Percentiles rank a stretch among this genome's conserved stretches.
Conservation (phyloP, 2,113 vertebrate species). For the Tragelaphus buxtoni region DNA sequence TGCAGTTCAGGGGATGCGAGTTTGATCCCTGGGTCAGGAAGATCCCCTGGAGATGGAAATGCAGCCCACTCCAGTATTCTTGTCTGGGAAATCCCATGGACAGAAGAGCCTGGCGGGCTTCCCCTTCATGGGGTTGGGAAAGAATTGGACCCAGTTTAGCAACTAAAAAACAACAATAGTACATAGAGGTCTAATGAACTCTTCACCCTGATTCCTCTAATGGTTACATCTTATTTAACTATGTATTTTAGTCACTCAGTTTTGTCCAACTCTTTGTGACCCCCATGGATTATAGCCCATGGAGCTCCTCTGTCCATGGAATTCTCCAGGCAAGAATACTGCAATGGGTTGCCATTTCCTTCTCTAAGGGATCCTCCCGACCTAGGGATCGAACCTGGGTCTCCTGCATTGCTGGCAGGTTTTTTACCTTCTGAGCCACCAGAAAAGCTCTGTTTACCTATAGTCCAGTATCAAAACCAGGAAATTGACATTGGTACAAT, state of each 20-base stretch:
- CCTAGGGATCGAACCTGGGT: background rate
- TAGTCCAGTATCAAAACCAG: background rate
- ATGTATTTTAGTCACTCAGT: background rate
- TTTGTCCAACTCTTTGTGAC: background rate
- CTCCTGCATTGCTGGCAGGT: background rate
- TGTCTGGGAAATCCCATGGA: background rate
- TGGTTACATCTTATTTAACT: background rate
- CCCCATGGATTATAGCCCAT: background rate
- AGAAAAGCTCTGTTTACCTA: background rate
- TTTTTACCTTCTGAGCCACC: background rate
- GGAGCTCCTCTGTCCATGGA: background rate
- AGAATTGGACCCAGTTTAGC: background rate
- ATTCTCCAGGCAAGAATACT: background rate
- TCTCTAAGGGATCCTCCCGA: background rate
- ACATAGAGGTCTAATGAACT: background rate
- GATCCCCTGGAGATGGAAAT: background rate
- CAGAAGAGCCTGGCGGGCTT: background rate
- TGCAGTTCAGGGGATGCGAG: background rate
- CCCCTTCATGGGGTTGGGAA: background rate
- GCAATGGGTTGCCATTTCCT: background rate
- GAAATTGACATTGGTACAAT: background rate
- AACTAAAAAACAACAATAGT: background rate
- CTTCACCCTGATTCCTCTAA: background rate
- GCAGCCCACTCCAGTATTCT: background rate
- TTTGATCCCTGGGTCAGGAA: background rate